Evolutionary conservation across 2,797 vertebrate genomes (phyloP).

Genomic region (Lepilemur septentrionalis): DNA sequence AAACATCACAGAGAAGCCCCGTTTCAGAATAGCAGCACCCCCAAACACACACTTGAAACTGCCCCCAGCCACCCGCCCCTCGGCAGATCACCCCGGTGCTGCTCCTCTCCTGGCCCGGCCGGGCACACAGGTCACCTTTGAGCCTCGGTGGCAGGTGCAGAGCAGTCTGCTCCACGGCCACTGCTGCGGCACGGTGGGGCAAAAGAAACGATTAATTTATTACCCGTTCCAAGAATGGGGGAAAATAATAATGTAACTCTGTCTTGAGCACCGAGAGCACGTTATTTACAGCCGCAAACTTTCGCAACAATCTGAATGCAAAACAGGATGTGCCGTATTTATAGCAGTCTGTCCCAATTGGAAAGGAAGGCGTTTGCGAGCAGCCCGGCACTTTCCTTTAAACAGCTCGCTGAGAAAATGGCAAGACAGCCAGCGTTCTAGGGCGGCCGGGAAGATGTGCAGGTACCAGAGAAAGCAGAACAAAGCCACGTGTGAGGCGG

Average conservation of each 20-base stretch:
- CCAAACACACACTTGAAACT: not conserved
- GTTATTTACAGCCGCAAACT: conserved; percentile 75
- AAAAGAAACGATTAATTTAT: conserved; percentile 75
- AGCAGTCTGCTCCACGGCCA: not conserved
- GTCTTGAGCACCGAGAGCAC: not conserved
- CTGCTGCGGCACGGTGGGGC: not conserved
- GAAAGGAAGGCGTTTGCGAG: conserved; percentile 42
- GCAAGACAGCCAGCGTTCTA: conserved; percentile 58
- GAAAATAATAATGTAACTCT: conserved; percentile 48
- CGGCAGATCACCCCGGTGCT: fast-evolving
- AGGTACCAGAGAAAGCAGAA: not conserved
- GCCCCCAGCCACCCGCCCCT: not conserved
- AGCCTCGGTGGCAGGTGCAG: conserved; percentile 29
- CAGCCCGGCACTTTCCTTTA: conserved; percentile 37
- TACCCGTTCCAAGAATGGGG: conserved; percentile 48
- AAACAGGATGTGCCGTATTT: conserved; percentile 52
- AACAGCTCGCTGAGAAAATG: conserved; percentile 18
- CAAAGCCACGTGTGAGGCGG: not conserved
- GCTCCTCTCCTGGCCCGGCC: not conserved
- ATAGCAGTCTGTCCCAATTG: conserved; percentile 33
- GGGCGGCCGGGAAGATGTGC: not conserved
- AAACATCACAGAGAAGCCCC: not conserved
- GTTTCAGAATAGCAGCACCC: not conserved
- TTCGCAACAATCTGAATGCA: conserved; percentile 67
- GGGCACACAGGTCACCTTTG: conserved; percentile 18